Evolutionary conservation across 2,888 invertebrate genomes (phyloP), one percentile per base, ranked within the genome.

Genomic region (Muscina levida): DNA sequence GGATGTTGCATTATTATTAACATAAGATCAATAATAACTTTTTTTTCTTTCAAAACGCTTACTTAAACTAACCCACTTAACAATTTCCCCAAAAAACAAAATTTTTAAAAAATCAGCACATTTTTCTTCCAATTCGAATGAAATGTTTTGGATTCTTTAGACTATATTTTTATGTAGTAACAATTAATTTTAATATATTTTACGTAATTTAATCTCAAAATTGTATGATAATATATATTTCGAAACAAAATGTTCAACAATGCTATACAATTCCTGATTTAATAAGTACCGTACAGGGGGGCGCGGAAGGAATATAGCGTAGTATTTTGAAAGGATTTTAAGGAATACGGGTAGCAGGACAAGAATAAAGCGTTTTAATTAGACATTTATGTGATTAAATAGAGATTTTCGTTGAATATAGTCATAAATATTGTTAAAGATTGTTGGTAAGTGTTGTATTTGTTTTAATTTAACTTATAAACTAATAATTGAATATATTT

Each of bases 161-260:
- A 8, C 31, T 48, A 19, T 42, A 37, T 62, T 48, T 44, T 66
- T 17, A 17, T 39, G 10, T 59, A 59, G 22, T 62, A 62, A 68
- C 53, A 72, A 62, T 79, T 72, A 72, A 62, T 31, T 31, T 72
- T 51, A 67, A 48, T 72, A 66, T 59, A 15, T 37, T 57, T 42
- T 62, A 2, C 56, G 39, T 53, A 37, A 44, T 26, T 1, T 46
- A 13, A 44, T 42, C 42, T 62, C 42, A 13, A 44, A 44, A 65
- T 44, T 15, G 15, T 46, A 8, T 31, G 31, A 65, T 42, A 65
- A 44, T 3, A 48, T 59, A 44, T 31, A 57, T 68, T 46, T 24
- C 22, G 46, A 57, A 8, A 68, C n/a, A 8, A 15, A 68, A 67
- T 57, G 72, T 75, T 72, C 67, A 72, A 82, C 74, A 78, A 68